Evolutionary conservation across 2,113 vertebrate genomes (phyloP).

Genomic region (Delphinapterus leucas): DNA sequence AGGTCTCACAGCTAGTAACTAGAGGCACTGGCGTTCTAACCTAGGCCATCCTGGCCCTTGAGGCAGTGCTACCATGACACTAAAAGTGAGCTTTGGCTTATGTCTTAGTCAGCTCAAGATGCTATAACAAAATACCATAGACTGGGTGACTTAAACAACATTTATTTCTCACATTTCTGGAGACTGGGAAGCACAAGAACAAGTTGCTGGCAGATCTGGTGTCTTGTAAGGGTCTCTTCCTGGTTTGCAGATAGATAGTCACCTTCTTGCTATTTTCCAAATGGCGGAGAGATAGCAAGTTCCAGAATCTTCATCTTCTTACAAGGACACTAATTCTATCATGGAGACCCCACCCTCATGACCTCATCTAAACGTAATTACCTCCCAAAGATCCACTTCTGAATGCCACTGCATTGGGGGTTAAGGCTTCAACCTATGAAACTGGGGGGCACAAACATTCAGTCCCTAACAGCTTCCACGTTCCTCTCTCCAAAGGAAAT

Average conservation of each 20-base stretch:
- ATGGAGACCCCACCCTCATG: not conserved
- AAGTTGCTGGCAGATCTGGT: not conserved
- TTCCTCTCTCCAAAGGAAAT: not conserved
- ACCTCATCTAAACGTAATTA: not conserved
- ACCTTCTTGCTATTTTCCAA: not conserved
- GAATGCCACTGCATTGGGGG: not conserved
- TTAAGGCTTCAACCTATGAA: not conserved
- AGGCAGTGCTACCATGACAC: not conserved
- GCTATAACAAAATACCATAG: not conserved
- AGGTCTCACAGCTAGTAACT: not conserved
- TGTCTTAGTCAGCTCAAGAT: not conserved
- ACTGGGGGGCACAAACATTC: not conserved
- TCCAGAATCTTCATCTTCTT: not conserved
- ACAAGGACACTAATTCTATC: not conserved
- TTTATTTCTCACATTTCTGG: not conserved
- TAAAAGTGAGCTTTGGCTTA: not conserved
- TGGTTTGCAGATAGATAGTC: not conserved
- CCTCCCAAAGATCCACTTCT: not conserved
- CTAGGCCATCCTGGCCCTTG: not conserved
- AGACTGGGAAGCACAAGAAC: not conserved
- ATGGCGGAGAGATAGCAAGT: not conserved
- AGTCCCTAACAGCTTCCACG: not conserved
- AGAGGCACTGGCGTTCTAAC: not conserved
- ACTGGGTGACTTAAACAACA: not conserved
- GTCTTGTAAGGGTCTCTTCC: not conserved